Evolutionary conservation across 2,797 vertebrate species (phyloP).

Genomic region (Botia almorhae): DNA sequence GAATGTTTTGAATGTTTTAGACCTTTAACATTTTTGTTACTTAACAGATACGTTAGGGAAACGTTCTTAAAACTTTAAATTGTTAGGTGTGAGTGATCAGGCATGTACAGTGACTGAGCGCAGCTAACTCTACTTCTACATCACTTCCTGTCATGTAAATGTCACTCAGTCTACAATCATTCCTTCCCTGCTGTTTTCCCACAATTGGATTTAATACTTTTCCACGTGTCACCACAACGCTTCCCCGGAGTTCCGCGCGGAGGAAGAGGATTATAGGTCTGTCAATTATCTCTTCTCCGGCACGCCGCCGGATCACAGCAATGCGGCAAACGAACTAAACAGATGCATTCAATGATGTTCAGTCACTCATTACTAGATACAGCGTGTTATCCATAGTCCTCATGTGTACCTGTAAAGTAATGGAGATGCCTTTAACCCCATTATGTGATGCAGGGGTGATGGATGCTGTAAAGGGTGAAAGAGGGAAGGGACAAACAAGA

Average conservation of each 20-base stretch:
- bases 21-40: too few relatives aligned
- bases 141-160: slow-evolving; percentile 37
- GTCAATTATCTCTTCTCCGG: slow-evolving; percentile 58
- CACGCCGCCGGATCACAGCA: slow-evolving; percentile 31
- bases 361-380: slow-evolving; percentile 53
- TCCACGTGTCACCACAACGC: slow-evolving; percentile 71
- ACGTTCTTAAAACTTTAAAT: background rate
- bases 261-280: slow-evolving; percentile 60
- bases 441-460: slow-evolving; percentile 24
- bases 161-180: slow-evolving; percentile 8
- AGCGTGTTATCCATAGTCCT: slow-evolving; percentile 25
- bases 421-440: slow-evolving; percentile 18
- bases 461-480: background rate
- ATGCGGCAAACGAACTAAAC: slow-evolving; percentile 36
- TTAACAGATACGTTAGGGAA: too few relatives aligned
- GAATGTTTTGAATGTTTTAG: too few relatives aligned
- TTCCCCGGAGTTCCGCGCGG: slow-evolving; percentile 68
- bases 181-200: slow-evolving; percentile 52
- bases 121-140: slow-evolving; percentile 23
- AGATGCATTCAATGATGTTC: slow-evolving; percentile 30
- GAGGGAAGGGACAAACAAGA: background rate
- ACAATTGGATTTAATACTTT: slow-evolving; percentile 75
- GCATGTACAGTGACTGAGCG: background rate
- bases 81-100: background rate
- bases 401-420: slow-evolving; percentile 20